Conservation (phyloP, 2,888 invertebrate species). For the Dioctria linearis region DNA sequence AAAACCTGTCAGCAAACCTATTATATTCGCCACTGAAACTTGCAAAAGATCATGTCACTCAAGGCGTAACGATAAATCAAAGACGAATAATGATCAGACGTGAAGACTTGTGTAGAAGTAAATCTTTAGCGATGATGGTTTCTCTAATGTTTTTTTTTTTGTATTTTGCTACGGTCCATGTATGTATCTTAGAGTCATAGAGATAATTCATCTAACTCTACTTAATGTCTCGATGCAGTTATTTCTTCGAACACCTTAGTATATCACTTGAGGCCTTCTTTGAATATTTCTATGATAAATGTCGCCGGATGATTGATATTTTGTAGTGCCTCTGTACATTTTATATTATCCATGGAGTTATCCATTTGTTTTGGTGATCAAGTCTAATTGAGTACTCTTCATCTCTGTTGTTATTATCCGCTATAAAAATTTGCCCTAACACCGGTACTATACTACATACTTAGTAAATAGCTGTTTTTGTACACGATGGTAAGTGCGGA, state of each 20-base stretch:
- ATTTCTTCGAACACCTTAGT: constrained; percentile 41
- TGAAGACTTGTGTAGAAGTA: not conserved
- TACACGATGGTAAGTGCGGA: too few species aligned
- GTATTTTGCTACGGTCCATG: not conserved
- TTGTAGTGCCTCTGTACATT: not conserved
- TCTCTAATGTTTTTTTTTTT: not conserved
- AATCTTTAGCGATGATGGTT: not conserved
- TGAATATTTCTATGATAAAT: constrained; percentile 44
- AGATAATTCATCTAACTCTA: constrained; percentile 22
- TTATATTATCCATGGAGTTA: constrained; percentile 1
- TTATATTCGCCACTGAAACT: constrained; percentile 27
- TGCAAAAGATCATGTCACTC: not conserved
- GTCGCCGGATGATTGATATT: constrained; percentile 45
- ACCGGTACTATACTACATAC: not conserved
- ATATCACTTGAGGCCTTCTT: constrained; percentile 5
- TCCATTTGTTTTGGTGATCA: constrained; percentile 39
- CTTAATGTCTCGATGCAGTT: constrained; percentile 36
- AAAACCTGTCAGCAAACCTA: constrained; percentile 16
- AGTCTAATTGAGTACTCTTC: constrained; percentile 38
- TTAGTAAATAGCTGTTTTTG: too few species aligned
- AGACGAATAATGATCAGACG: constrained; percentile 18
- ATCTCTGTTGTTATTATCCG: constrained; percentile 29
- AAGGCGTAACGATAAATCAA: constrained; percentile 29
- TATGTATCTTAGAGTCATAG: not conserved
- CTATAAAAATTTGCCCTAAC: constrained; percentile 1